Percentiles rank a stretch among this genome's conserved stretches.
These are phyloP conservation scores for Anthopleura xanthogrammica DNA, from an alignment of 92 coral and sea anemone species.

Conservation along the genomic window DNA sequence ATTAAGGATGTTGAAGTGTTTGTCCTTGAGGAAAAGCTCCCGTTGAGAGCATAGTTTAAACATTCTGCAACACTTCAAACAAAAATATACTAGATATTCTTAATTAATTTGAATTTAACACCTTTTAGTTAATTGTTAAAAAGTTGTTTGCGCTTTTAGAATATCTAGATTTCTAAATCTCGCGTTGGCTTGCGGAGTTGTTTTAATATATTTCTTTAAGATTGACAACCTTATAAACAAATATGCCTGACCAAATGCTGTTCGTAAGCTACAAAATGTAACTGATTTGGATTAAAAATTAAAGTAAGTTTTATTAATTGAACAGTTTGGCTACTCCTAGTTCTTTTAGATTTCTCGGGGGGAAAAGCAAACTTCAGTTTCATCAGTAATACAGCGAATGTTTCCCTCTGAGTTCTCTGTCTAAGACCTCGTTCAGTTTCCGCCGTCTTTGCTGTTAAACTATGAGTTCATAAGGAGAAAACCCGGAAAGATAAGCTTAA, in stretches of 20 bases:
- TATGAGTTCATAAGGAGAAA: neutral
- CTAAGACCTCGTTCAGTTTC: neutral
- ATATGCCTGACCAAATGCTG: no score
- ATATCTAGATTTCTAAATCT: neutral
- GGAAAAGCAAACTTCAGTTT: neutral
- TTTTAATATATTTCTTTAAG: neutral
- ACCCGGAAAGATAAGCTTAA: neutral
- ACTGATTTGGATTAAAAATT: conserved; percentile 1
- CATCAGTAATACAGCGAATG: neutral
- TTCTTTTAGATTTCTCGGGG: neutral
- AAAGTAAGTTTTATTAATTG: neutral
- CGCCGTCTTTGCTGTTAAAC: neutral
- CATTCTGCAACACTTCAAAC: conserved; percentile 2
- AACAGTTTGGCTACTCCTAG: neutral
- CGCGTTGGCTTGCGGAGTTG: neutral
- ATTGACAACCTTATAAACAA: no score
- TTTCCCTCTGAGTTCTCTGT: neutral
- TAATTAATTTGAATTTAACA: neutral
- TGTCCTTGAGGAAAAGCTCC: conserved; percentile 2
- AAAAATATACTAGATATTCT: neutral
- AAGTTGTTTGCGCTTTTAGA: neutral
- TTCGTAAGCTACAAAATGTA: neutral
- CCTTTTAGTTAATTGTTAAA: neutral
- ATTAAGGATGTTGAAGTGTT: neutral
- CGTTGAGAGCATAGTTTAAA: conserved; percentile 5